Percentiles rank a stretch among this genome's conserved stretches.
Conservation (phyloP, 1,140 invertebrate species). For the Bombus affinis region DNA sequence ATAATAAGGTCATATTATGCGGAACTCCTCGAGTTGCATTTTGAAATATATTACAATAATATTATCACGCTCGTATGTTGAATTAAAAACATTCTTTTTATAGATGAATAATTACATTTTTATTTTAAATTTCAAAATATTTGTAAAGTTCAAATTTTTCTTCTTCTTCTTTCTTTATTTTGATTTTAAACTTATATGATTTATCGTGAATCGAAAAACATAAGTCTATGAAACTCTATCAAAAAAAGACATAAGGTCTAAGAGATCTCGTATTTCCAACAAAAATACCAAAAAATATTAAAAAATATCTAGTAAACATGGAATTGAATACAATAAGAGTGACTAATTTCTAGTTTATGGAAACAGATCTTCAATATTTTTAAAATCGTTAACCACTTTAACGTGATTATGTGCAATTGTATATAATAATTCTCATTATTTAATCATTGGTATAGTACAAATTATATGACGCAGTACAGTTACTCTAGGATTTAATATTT, state of each 20-base stretch:
- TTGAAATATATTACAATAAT: background rate
- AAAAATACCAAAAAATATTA: background rate
- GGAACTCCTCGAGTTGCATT: background rate
- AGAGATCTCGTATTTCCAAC: background rate
- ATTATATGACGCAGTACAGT: slow-evolving; percentile 15
- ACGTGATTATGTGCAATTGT: slow-evolving; percentile 8
- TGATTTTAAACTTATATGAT: background rate
- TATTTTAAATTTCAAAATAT: background rate
- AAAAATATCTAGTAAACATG: background rate
- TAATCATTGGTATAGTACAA: slow-evolving; percentile 39
- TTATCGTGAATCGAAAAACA: background rate
- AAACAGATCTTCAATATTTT: slow-evolving; percentile 2
- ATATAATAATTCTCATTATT: slow-evolving; percentile 23
- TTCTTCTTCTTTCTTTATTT: background rate
- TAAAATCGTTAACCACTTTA: slow-evolving; percentile 11
- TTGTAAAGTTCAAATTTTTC: background rate
- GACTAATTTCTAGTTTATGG: background rate
- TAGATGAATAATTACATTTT: background rate
- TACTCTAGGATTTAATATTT: background rate
- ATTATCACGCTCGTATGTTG: background rate
- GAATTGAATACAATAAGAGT: slow-evolving; percentile 26
- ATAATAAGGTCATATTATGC: background rate
- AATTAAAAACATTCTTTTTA: background rate
- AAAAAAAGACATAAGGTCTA: background rate
- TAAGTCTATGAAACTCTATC: background rate